Evolutionary conservation across 2,888 invertebrate genomes (phyloP).

Genomic region (Phaonia tiefii): DNA sequence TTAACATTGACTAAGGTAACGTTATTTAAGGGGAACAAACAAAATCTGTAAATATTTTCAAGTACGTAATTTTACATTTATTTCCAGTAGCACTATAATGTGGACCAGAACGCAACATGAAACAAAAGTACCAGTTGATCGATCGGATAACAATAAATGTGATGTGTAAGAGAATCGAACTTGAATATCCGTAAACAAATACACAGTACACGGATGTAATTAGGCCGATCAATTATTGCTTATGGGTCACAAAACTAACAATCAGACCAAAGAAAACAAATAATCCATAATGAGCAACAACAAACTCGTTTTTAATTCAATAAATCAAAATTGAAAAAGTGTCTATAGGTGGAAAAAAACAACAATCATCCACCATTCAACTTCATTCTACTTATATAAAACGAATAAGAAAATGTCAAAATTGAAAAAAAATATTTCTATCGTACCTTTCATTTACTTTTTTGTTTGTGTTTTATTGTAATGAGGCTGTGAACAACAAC

Average conservation of each 20-base stretch:
- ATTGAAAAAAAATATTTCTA: slow-evolving; percentile 11
- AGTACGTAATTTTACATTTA: background rate
- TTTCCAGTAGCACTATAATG: too few species aligned
- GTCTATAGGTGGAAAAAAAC: slow-evolving; percentile 17
- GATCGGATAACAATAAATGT: slow-evolving; percentile 12
- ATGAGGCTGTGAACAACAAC: background rate
- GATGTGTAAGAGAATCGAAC: slow-evolving; percentile 8
- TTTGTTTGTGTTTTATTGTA: too few species aligned
- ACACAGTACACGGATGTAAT: background rate
- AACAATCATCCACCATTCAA: background rate
- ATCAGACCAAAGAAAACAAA: background rate
- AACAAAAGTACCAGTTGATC: background rate
- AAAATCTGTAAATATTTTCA: background rate
- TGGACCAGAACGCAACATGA: background rate
- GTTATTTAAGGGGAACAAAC: too few species aligned
- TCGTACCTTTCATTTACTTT: background rate
- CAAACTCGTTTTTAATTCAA: slow-evolving; percentile 14
- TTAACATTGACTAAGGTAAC: too few species aligned
- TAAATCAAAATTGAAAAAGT: slow-evolving; percentile 5
- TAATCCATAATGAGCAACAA: background rate
- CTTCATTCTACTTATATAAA: background rate
- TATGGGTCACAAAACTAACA: background rate
- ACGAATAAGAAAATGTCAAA: background rate
- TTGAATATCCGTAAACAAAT: slow-evolving; percentile 8
- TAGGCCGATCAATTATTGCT: background rate